These are phyloP conservation scores for Drosophila borborema DNA, from an alignment of 2,888 invertebrate genomes.

Conservation along the genomic window DNA sequence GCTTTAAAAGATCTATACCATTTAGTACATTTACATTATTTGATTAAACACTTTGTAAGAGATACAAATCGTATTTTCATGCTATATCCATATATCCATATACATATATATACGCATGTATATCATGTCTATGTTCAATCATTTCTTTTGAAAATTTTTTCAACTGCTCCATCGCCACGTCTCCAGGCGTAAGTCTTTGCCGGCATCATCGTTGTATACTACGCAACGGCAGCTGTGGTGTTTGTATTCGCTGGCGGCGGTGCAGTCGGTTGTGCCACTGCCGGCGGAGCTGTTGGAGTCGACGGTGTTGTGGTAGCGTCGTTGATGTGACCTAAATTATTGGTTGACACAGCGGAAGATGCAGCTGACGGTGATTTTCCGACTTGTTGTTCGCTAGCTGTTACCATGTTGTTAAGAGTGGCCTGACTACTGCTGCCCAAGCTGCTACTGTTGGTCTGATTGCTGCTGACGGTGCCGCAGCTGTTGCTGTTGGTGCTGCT, in stretches of 20 bases:
- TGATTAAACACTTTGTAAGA: slow-evolving; percentile 34
- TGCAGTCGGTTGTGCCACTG: slow-evolving; percentile 68
- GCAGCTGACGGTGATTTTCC: slow-evolving; percentile 48
- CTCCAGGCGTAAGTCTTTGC: slow-evolving; percentile 72
- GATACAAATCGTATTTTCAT: slow-evolving; percentile 17
- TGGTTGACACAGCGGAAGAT: slow-evolving; percentile 32
- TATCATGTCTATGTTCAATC: slow-evolving; percentile 16
- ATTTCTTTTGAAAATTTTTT: slow-evolving; percentile 42
- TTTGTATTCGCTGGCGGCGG: slow-evolving; percentile 74
- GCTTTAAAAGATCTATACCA: slow-evolving; percentile 28
- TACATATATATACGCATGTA: slow-evolving; percentile 13
- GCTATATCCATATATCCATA: slow-evolving; percentile 17
- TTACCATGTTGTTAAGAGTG: slow-evolving; percentile 41
- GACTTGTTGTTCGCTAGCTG: slow-evolving; percentile 53
- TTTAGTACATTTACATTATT: slow-evolving; percentile 66
- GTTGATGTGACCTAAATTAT: slow-evolving; percentile 44
- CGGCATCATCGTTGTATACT: slow-evolving; percentile 84
- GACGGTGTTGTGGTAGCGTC: slow-evolving; percentile 40
- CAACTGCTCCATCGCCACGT: slow-evolving; percentile 45
- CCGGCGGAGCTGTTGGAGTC: slow-evolving; percentile 59
- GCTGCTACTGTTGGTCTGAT: slow-evolving; percentile 78
- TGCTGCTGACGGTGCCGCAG: slow-evolving; percentile 82
- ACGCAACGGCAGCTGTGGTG: slow-evolving; percentile 85
- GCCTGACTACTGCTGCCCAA: slow-evolving; percentile 70
- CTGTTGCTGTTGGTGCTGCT: slow-evolving; percentile 84